Base-by-base conservation (phyloP, 2,113 vertebrate species). In the Phainopepla nitens region DNA sequence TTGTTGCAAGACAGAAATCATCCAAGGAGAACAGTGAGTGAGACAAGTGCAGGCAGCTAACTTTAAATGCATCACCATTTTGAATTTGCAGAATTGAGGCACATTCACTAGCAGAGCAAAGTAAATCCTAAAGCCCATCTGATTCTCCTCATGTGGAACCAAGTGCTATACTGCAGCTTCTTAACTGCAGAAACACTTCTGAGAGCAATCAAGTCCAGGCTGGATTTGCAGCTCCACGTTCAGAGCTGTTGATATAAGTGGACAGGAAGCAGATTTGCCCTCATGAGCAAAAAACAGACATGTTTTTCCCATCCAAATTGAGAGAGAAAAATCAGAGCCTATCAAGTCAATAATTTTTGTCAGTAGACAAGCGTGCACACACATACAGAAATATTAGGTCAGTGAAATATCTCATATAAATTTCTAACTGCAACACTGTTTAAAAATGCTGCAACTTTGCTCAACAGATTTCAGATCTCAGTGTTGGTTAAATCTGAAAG, bases 81-180 rank as follows among this genome's bases (percentile, higher is more conserved):
- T 62, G 60, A 89, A 84, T 60, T n/a, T 56, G 29, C 33, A 78
- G 64, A 71, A 81, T 29, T 66, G 51, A 86, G 44, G 49, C 2
- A 15, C 22, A 27, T 66, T 77, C 31, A 66, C 51, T 14, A 68
- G 21, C 71, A 80, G 13, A 71, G 73, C 36, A 82, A 51, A 93
- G 68, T 73, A 92, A 90, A 93, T 88, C 80, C 89, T 81, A 62
- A 81, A 83, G 64, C 39, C 79, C 68, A 88, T 83, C 64, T 83
- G 64, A 86, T 71, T 84, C 64, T 81, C 35, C 35, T 91, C 72
- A 68, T 91, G 72, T 91, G 83, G 86, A 97, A 92, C 76, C 8
- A 17, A 93, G 69, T 68, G 51, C 72, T 87, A 78, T n/a, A 13
- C 31, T 76, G 47, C 80, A 92, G 56, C 76, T 77, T 90, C 87